Conservation (phyloP, 2,113 vertebrate species). For the Acrocephalus arundinaceus region DNA sequence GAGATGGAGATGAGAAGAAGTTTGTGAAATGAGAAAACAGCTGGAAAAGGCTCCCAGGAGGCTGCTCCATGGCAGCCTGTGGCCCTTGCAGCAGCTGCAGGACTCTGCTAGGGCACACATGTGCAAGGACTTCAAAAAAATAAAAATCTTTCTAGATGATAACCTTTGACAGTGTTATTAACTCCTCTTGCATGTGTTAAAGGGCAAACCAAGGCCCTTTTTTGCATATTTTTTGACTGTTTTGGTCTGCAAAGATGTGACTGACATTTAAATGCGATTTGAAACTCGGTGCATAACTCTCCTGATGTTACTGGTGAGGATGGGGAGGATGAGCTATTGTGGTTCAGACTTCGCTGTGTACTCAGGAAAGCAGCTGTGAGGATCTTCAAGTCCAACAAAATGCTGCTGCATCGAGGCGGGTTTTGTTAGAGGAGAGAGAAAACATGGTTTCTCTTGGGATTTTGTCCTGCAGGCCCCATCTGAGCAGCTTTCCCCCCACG, state of each 20-base stretch:
- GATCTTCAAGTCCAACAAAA: not conserved
- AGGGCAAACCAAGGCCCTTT: not conserved
- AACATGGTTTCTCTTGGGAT: not conserved
- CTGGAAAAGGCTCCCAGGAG: not conserved
- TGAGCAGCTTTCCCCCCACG: accelerated
- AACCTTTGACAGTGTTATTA: not conserved
- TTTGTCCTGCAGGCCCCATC: not conserved
- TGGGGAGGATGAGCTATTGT: not conserved
- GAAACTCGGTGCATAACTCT: not conserved
- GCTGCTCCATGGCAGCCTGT: not conserved
- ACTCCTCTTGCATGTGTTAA: not conserved
- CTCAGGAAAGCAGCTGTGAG: accelerated
- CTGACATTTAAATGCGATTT: not conserved
- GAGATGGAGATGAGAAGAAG: not conserved
- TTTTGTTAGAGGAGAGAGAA: not conserved
- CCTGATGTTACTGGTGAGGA: not conserved
- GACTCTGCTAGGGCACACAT: accelerated
- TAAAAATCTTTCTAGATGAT: not conserved
- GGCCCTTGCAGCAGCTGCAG: not conserved
- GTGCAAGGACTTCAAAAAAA: not conserved
- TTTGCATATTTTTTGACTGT: not conserved
- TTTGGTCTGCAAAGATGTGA: not conserved
- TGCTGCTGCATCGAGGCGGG: not conserved
- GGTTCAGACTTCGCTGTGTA: not conserved
- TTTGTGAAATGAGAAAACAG: not conserved